Evolutionary conservation across 2,797 vertebrate genomes (phyloP), one percentile per base, ranked within the genome.

Genomic region (Sebastes trivittatus): DNA sequence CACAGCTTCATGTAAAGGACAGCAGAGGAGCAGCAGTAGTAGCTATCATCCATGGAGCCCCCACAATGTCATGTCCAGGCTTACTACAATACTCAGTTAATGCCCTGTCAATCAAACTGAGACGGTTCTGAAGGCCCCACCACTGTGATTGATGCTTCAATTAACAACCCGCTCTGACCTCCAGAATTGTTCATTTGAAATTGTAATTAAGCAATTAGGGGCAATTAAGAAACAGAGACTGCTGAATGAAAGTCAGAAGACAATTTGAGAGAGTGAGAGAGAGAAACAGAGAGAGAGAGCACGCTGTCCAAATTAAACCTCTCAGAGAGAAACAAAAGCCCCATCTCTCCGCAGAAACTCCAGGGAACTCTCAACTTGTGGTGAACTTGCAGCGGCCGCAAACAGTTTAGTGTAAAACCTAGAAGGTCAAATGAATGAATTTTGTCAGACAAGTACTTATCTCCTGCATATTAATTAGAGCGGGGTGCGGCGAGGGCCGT

Each of bases 151-250:
- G 95, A 96, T 96, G 95, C 95, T 94, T 95, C 94, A 95, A 96
- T 96, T 96, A 96, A 92, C 87, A 91, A 88, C 89, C 87, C 38
- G 82, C 93, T 94, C 92, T 94, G 95, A 95, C 95, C 95, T 95
- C 93, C 90, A 95, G 92, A 94, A 95, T 95, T 96, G 94, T 95
- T 95, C 94, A 95, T 96, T 95, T 96, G 92, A 95, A 96, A 95
- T 95, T 95, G 93, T 95, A 95, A 96, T 96, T 93, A 95, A 95
- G 94, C 93, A 96, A 96, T 96, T 96, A 96, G 85, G 94, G 92
- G 83, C 93, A 96, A 96, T 96, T 96, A 96, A 92, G 94, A 95
- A 92, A 95, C 92, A 89, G 91, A 94, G 91, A 93, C 89, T 82
- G 86, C 78, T 10, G 87, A 94, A 95, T 93, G 94, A 95, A 95